Percentiles rank a stretch among this genome's conserved stretches.
Conservation (phyloP, 2,797 vertebrate genomes). For the Peromyscus aztecus region DNA sequence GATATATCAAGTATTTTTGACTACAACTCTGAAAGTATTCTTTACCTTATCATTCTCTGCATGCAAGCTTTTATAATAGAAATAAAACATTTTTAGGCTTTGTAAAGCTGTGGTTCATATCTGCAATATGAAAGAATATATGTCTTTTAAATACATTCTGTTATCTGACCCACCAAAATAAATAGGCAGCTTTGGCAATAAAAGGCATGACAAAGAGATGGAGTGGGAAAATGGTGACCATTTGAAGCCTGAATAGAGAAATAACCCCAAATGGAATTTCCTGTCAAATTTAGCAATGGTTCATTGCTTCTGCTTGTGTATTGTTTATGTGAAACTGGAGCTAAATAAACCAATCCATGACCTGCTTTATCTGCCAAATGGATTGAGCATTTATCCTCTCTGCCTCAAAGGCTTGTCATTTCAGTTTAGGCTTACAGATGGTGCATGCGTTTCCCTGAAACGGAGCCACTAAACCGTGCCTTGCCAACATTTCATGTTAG, state of each 20-base stretch:
- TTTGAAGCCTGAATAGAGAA: slow-evolving; percentile 15
- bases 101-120: not conserved
- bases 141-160: not conserved
- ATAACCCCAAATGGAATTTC: slow-evolving; percentile 76
- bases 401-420: slow-evolving; percentile 77
- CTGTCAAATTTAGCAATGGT: slow-evolving; percentile 73
- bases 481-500: slow-evolving; percentile 61
- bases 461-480: not conserved
- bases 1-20: not conserved
- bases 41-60: slow-evolving; percentile 29
- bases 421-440: slow-evolving; percentile 76
- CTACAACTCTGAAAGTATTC: not conserved
- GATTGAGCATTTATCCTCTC: slow-evolving; percentile 73
- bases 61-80: not conserved
- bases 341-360: slow-evolving; percentile 80
- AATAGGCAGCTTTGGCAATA: not conserved
- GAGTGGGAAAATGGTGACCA: not conserved
- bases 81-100: slow-evolving; percentile 20
- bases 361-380: slow-evolving; percentile 79
- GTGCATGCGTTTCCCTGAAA: slow-evolving; percentile 67
- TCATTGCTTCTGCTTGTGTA: slow-evolving; percentile 69
- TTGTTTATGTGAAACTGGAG: slow-evolving; percentile 79
- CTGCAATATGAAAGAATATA: not conserved
- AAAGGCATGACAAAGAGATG: slow-evolving; percentile 1
- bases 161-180: not conserved